These are phyloP conservation scores for Guaruba guarouba DNA, from an alignment of 2,113 vertebrate species.

Conservation along the genomic window DNA sequence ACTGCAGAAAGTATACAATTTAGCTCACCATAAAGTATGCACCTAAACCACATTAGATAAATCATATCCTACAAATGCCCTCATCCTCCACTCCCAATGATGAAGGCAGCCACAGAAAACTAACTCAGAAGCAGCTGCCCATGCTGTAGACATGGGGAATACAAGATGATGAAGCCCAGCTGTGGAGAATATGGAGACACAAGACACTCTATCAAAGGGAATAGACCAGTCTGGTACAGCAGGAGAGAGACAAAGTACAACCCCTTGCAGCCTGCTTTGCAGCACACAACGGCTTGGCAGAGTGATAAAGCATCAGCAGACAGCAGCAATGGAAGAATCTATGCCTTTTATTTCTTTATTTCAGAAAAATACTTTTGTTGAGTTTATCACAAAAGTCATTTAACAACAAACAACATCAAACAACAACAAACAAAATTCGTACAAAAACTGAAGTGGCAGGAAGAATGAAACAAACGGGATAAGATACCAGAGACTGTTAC, in stretches of 20 bases:
- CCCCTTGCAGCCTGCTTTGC: not conserved
- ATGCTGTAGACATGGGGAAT: not conserved
- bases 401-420: constrained; percentile 37
- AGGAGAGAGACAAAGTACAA: not conserved
- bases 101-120: not conserved
- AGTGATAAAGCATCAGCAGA: not conserved
- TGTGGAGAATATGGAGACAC: not conserved
- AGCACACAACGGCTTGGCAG: not conserved
- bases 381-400: constrained; percentile 74
- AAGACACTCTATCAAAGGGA: not conserved
- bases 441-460: constrained; percentile 69
- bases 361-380: constrained; percentile 79
- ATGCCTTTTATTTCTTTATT: constrained; percentile 78
- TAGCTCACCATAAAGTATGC: not conserved
- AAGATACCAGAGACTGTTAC: constrained; percentile 21
- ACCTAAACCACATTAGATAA: constrained; percentile 43
- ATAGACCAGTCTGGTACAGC: not conserved
- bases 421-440: constrained; percentile 56
- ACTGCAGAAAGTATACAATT: not conserved
- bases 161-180: not conserved
- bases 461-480: not conserved
- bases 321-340: constrained; percentile 56
- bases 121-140: not conserved
- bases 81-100: not conserved
- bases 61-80: not conserved